Base-by-base conservation (phyloP, 2,888 invertebrate genomes). In the Thera britannica region DNA sequence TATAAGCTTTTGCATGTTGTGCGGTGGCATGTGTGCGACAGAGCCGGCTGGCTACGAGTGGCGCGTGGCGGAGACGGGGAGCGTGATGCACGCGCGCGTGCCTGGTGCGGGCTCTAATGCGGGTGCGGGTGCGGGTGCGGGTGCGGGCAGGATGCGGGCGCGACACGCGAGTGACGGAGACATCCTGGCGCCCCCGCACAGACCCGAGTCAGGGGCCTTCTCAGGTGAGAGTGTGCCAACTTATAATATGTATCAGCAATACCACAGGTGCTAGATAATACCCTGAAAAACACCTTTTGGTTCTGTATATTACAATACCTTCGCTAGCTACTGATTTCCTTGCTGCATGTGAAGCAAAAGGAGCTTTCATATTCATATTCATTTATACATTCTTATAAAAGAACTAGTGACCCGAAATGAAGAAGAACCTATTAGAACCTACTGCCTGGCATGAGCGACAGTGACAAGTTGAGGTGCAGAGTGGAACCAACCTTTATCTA, bases 181-280 rank as follows among this genome's bases (percentile, higher is more conserved):
- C 74, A 90, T 92, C n/a, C 82, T 93, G 5, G 90, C 88, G 34
- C 87, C 90, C 1, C 81, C 86, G 8, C 82, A 79, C 7, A 75
- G 93, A 0, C 93, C 93, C 0, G 89, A 91, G 77, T 92, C 93
- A 1, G 91, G 89, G 1, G 93, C 93, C 0, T 90, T 93, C 70
- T 93, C 93, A 58, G 93, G 93, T 92, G 72, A 76, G 68, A n/a
- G 38, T 41, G 34, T 34, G 9, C 11, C 36, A 3, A 3, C 8
- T 54, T 54, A 11, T 11, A n/a, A 49, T n/a, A n/a, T 11, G 0
- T 3, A 2, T 48, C 11, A 7, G 3, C 11, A 48, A 48, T 7
- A 41, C 5, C 3, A 2, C 41, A 41, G 41, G 41, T 41, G 3
- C 5, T 41, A 6, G 5, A 5, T 41, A 3, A 41, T 23, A 23